Base-by-base conservation (phyloP, 2,888 invertebrate species). In the Drosophila mimetica region DNA sequence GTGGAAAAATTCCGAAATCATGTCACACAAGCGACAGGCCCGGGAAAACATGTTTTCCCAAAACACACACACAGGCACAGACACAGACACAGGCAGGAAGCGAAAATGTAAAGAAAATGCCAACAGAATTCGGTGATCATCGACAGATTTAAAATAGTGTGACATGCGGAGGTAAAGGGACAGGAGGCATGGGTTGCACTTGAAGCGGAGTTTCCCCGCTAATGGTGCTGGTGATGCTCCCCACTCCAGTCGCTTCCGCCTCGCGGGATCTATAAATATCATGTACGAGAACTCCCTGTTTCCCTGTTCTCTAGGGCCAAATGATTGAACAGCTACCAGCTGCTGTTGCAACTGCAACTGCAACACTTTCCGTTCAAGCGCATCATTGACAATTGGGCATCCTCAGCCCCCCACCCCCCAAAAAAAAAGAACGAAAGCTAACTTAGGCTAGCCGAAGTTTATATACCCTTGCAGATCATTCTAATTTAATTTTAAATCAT, bases 21-120 rank as follows among this genome's bases (percentile, higher is more conserved):
- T 82, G 86, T 82, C 86, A 80, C 86, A 83, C 67, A 48, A 32
- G 39, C 25, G 4, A 4, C 11, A 2, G 8, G 8, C 34, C 61
- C 22, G 60, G 32, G 61, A 72, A 82, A 79, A 73, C 67, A 79
- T 52, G 63, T 64, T 64, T 64, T 63, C 37, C 37, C 52, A 52
- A 32, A 60, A 39, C 37, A 11, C 42, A 41, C 13, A n/a, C n/a
- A n/a, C n/a, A n/a, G n/a, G n/a, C n/a, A n/a, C n/a, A n/a, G n/a
- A n/a, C n/a, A n/a, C n/a, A n/a, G 70, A n/a, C n/a, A n/a, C 67
- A 48, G 74, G 71, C 80, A 84, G 79, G 81, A 84, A 81, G 22
- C 25, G 25, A 44, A 14, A 22, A 8, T n/a, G 8, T 4, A n/a
- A 8, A 2, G 36, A 4, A 36, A 36, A 60, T 71, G 76, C 42